phyloP scores from a whole-genome alignment of 1,140 invertebrate genomes.

The Andrena cerasifolii region DNA sequence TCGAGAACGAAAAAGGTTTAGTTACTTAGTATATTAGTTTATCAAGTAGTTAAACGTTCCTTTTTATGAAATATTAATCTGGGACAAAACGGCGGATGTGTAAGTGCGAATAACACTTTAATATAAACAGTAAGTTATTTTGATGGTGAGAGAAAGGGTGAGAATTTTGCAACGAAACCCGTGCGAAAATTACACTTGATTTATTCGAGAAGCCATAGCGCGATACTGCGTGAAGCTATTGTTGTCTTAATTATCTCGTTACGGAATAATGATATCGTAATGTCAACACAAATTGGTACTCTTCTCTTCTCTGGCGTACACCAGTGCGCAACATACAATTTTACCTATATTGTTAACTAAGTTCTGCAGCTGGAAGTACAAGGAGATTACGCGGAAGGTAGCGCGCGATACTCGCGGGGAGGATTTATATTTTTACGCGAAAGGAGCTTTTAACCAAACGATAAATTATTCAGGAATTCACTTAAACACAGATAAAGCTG shows the following conservation, averaged over 20 bases:
- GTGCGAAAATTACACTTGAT: not conserved
- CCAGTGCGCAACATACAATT: not conserved
- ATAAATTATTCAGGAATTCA: not conserved
- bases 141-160: not conserved
- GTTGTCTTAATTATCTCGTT: constrained; percentile 15
- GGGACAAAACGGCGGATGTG: too few species aligned
- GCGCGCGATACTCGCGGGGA: not conserved
- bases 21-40: too few species aligned
- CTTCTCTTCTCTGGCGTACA: too few species aligned
- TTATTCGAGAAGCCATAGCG: not conserved
- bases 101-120: too few species aligned
- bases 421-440: not conserved
- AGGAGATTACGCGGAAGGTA: too few species aligned
- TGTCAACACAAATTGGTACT: constrained; percentile 7
- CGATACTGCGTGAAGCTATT: not conserved
- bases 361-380: not conserved
- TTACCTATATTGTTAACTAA: constrained; percentile 16
- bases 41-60: too few species aligned
- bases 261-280: not conserved
- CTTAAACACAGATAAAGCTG: not conserved
- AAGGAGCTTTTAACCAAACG: too few species aligned
- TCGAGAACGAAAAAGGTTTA: too few species aligned
- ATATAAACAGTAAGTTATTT: too few species aligned
- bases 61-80: too few species aligned
- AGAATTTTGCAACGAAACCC: not conserved